Percentiles rank a stretch among this genome's conserved stretches.
phyloP scores from a whole-genome alignment of 2,888 invertebrate species.

The Neoascia interrupta region DNA sequence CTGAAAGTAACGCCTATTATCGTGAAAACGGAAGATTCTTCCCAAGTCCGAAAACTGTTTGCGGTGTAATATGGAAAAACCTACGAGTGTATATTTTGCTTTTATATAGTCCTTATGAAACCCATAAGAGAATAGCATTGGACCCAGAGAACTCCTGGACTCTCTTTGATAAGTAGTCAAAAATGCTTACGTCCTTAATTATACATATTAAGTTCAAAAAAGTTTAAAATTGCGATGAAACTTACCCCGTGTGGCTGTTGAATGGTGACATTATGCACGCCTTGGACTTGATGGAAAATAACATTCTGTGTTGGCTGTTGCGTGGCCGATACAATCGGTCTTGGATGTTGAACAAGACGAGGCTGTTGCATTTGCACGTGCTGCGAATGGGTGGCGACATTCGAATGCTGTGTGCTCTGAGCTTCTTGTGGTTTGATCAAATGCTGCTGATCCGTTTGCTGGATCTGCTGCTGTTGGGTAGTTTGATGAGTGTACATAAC shows the following conservation, averaged over 20 bases:
- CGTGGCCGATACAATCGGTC: constrained; percentile 56
- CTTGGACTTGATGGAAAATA: constrained; percentile 53
- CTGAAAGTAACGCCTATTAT: no score
- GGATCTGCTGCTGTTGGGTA: constrained; percentile 68
- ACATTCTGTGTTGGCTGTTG: constrained; percentile 57
- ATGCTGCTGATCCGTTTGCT: constrained; percentile 49
- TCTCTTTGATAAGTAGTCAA: no score
- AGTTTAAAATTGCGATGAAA: no score
- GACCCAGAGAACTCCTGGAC: no score
- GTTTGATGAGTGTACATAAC: constrained; percentile 72
- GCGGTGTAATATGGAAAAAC: no score
- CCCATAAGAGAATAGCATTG: no score
- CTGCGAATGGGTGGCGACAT: constrained; percentile 76
- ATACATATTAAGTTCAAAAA: no score
- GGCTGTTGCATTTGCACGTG: constrained; percentile 73
- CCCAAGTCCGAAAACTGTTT: no score
- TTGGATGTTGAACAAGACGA: constrained; percentile 59
- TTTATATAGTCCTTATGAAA: no score
- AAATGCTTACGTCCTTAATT: no score
- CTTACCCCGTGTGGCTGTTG: constrained; percentile 56
- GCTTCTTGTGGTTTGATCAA: constrained; percentile 49
- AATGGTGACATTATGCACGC: constrained; percentile 69
- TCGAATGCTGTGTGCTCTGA: constrained; percentile 58
- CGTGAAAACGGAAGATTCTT: no score
- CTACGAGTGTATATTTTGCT: no score